Base-by-base conservation (phyloP, 2,888 invertebrate species). In the Coleophora flavipennella region DNA sequence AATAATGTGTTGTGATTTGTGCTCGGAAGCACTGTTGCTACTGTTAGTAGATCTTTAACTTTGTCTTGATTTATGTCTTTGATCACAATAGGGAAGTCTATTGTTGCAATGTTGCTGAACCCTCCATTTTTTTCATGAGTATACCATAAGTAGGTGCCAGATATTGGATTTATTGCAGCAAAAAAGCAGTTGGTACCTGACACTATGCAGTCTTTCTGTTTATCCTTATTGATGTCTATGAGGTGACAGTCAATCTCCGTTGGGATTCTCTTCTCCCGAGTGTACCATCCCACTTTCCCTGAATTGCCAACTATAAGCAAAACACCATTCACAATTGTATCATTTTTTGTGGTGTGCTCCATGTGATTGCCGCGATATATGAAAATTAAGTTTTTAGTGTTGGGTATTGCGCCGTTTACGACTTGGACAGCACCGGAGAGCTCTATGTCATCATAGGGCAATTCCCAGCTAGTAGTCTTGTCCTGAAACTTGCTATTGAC, bases 241-340 rank as follows among this genome's bases (percentile, higher is more conserved):
- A 91, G 70, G 14, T 88, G 86, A 59, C 94, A 94, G 59, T 93
- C 90, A 27, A 94, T 89, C 56, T 90, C 88, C 14, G 87, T 86
- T 0, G 93, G 93, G 51, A 90, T 88, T 53, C 88, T 87, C 31
- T 85, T 86, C 58, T 92, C 89, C 46, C 89, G 84, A 20, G 90
- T 90, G 57, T 89, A 90, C 93, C 93, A 93, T 2, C 91, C 89
- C 0, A 91, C 88, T 43, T 88, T 88, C 0, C 93, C 93, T 6
- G 88, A 89, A 44, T 87, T 88, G 1, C 91, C 91, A 37, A 90
- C 87, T 45, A 93, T 84, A 0, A 91, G 88, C 13, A 92, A 81
- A 7, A 92, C 87, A n/a, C 91, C 92, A 59, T 91, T 89, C 1
- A 86, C 85, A 58, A 83, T 85, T 26, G 80, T 69, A 45, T 74